phyloP scores from a whole-genome alignment of 2,888 invertebrate species.

The Acronicta aceris region DNA sequence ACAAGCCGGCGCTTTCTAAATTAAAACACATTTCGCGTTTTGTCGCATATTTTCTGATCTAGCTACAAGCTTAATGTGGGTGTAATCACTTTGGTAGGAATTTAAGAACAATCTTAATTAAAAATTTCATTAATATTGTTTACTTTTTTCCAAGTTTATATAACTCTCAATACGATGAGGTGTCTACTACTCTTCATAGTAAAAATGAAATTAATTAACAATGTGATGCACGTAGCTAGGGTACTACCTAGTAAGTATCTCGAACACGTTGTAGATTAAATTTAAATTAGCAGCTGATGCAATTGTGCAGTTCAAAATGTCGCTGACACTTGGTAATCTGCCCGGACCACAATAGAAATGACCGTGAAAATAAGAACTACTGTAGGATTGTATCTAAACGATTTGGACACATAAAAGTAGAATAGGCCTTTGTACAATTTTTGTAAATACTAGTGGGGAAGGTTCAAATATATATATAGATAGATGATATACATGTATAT shows the following conservation, averaged over 20 bases:
- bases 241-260: no score
- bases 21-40: constrained; percentile 21
- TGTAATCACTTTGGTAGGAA: constrained; percentile 16
- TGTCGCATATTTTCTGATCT: constrained; percentile 25
- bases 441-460: constrained; percentile 9
- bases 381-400: not conserved
- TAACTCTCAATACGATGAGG: no score
- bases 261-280: no score
- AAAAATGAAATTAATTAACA: no score
- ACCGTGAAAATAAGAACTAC: constrained; percentile 25
- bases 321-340: constrained; percentile 37
- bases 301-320: constrained; percentile 19
- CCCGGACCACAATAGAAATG: constrained; percentile 30
- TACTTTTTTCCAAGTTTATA: no score
- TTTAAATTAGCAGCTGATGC: constrained; percentile 4
- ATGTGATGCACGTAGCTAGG: not conserved
- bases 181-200: no score
- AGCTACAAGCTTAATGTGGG: constrained; percentile 6
- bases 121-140: no score
- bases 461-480: no score
- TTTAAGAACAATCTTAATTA: not conserved
- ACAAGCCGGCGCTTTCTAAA: constrained; percentile 25
- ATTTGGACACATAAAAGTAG: not conserved
- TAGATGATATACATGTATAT: no score
- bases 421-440: not conserved